These are phyloP conservation scores for Lophius americanus DNA, from an alignment of 2,797 vertebrate species.

Conservation along the genomic window DNA sequence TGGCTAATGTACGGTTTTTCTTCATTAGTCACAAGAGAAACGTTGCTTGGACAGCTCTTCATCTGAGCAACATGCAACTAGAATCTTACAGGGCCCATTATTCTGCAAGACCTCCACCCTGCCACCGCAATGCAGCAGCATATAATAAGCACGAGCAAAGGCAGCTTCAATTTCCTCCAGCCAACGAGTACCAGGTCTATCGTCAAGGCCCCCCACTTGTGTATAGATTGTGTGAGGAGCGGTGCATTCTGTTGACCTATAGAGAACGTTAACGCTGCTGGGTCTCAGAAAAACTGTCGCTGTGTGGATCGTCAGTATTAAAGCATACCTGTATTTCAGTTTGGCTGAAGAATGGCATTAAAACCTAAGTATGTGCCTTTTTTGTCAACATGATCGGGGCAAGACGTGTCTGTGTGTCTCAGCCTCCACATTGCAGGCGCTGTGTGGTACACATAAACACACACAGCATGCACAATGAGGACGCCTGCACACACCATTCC, in stretches of 20 bases:
- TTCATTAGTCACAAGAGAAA: conserved; percentile 13
- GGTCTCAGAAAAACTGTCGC: conserved; percentile 7
- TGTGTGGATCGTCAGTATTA: background rate
- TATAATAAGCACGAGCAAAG: conserved; percentile 32
- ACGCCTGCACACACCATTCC: conserved; percentile 62
- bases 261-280: conserved; percentile 7
- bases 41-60: conserved; percentile 8
- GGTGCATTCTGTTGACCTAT: background rate
- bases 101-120: conserved; percentile 1
- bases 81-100: conserved; percentile 27
- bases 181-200: conserved; percentile 21
- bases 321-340: background rate
- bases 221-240: conserved; percentile 9
- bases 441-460: conserved; percentile 83
- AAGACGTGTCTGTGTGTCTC: conserved; percentile 62
- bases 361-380: no score
- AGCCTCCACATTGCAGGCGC: conserved; percentile 91
- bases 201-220: conserved; percentile 22
- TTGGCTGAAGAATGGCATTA: background rate
- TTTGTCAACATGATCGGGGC: no score
- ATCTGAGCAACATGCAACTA: conserved; percentile 17
- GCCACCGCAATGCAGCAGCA: conserved; percentile 18
- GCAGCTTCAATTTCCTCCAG: conserved; percentile 8
- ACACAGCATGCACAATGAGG: conserved; percentile 94
- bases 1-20: background rate